Evolutionary conservation across 64 coral and sea anemone species (phyloP).

Genomic region (Orbicella faveolata): DNA sequence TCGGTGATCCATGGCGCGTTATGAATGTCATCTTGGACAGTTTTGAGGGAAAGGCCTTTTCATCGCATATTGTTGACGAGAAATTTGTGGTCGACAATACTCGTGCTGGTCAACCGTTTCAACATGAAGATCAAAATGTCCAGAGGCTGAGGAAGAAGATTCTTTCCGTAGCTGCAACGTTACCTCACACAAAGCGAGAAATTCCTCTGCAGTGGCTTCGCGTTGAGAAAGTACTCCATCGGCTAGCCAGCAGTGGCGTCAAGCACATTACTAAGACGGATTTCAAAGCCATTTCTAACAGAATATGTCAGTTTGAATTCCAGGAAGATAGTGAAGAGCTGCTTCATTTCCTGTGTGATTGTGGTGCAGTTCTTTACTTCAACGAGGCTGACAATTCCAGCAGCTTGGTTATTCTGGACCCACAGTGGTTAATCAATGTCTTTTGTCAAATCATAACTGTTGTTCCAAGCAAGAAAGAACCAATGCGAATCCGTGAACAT

Average conservation of each 20-base stretch:
- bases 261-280: conserved; percentile 18
- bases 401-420: conserved; percentile 18
- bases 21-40: conserved; percentile 12
- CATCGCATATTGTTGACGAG: conserved; percentile 23
- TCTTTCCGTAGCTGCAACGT: conserved; percentile 15
- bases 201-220: conserved; percentile 31
- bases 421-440: conserved; percentile 26
- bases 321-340: conserved; percentile 16
- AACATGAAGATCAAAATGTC: conserved; percentile 29
- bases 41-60: conserved; percentile 26
- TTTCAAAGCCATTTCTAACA: not conserved
- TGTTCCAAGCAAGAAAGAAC: conserved; percentile 5
- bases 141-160: not conserved
- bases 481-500: conserved; percentile 13
- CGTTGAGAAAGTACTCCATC: conserved; percentile 30
- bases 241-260: not conserved
- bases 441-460: conserved; percentile 8
- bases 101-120: conserved; percentile 1
- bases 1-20: conserved; percentile 1
- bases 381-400: not conserved
- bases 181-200: conserved; percentile 13
- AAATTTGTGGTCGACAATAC: conserved; percentile 35
- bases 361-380: conserved; percentile 32
- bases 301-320: conserved; percentile 9
- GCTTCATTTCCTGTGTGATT: conserved; percentile 27